Percentiles rank a stretch among this genome's conserved stretches.
Conservation (phyloP, 2,113 vertebrate genomes). For the Capricornis sumatraensis region DNA sequence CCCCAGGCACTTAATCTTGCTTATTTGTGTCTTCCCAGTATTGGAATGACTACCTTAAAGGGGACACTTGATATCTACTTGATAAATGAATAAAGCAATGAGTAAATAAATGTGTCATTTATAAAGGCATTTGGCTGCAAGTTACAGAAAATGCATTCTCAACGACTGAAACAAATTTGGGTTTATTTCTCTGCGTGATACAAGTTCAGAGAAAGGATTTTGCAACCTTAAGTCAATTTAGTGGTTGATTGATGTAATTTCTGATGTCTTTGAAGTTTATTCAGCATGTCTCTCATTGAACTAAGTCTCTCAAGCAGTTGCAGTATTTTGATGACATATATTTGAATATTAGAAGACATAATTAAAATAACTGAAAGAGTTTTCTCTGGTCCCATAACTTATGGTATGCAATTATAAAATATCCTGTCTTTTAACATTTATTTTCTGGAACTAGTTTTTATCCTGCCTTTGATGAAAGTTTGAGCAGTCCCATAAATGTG, state of each 20-base stretch:
- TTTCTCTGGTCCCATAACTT: not conserved
- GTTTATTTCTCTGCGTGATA: not conserved
- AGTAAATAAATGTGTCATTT: not conserved
- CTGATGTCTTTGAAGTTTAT: not conserved
- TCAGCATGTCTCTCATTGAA: not conserved
- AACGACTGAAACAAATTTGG: not conserved
- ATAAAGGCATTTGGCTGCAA: not conserved
- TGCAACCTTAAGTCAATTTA: not conserved
- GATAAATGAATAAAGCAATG: not conserved
- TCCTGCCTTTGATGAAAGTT: slow-evolving; percentile 1
- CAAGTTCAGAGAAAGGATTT: not conserved
- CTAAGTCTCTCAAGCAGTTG: not conserved
- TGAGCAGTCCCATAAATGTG: not conserved
- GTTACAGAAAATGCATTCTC: not conserved
- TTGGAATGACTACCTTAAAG: not conserved
- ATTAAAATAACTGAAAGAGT: not conserved
- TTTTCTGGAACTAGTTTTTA: not conserved
- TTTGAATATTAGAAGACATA: not conserved
- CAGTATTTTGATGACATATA: not conserved
- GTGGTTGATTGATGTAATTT: not conserved
- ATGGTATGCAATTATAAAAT: not conserved
- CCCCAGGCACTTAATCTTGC: not conserved
- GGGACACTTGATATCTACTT: not conserved
- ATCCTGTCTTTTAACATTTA: not conserved
- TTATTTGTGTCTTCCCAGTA: not conserved